Evolutionary conservation across 1,140 invertebrate species (phyloP), one percentile per base, ranked within the genome.

Genomic region (Panonychus citri): DNA sequence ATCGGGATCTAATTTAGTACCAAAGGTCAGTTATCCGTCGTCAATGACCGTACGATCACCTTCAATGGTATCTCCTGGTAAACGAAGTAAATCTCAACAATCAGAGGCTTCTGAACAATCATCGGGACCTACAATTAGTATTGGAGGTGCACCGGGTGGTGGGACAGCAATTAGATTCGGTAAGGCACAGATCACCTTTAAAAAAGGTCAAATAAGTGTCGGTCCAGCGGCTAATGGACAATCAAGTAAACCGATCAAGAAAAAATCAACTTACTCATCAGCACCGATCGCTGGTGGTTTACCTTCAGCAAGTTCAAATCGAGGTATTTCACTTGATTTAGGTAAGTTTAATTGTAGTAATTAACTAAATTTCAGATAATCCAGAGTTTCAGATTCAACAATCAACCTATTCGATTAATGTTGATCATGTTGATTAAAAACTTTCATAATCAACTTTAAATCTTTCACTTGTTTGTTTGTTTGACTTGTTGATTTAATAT

Each of bases 121-220:
- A 17, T 24, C 53, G 13, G 37, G 37, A 13, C 15, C 53, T 7
- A 24, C 30, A 28, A 54, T 54, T 30, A 54, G 53, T 27, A 54
- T 54, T 28, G 53, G 53, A 17, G 37, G 30, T 12, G 53, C 53
- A 15, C 53, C 53, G 15, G 53, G 53, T 10, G 53, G 53, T 21
- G 53, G 53, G 3, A 39, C 39, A 26, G 19, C 53, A 2, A 39
- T 54, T 28, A 34, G 24, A 21, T 40, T 39, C 10, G 53, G 53
- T n/a, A 54, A 54, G 25, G 37, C 37, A 8, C 30, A 40, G 17
- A 42, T 54, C 8, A 54, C 53, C 1, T 54, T 54, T 54, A 54
- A 54, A 28, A 39, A 42, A 39, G 37, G 30, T 13, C 28, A 39
- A 19, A 54, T 54, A 24, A 40, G 34, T n/a, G 15, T 54, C 5